Evolutionary conservation across 2,797 vertebrate genomes (phyloP), one percentile per base, ranked within the genome.

Genomic region (Aphelocoma californica): DNA sequence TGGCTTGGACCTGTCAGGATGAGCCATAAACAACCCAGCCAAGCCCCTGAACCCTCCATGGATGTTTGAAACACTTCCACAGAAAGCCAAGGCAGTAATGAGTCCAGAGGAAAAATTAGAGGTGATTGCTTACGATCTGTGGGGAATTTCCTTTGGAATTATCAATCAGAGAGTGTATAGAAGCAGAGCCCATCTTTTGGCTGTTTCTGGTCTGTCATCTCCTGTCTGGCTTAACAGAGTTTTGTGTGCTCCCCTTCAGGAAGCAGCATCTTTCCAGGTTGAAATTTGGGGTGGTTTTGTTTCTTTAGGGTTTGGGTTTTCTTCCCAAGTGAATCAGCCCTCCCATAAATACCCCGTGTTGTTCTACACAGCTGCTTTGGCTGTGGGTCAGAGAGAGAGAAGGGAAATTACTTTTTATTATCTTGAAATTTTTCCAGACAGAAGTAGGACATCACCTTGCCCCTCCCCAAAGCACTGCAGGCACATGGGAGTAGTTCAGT

Each of bases 381-480:
- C 14, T 28, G 13, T 7, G 15, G 34, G 14, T 51, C 32, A 51
- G 17, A 61, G 32, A 23, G 5, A 54, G 29, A 65, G 16, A 18
- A 69, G 7, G 32, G 32, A 14, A 73, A 77, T 72, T 6, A 24
- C 18, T 34, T 54, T 6, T 8, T 3, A 15, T n/a, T 9, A 17
- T 21, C 21, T 45, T 4, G n/a, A 60, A 15, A 19, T 50, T 23
- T 51, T 74, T 45, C n/a, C 16, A 47, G 62, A 14, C 7, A 5
- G 7, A 36, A 69, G 16, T 2, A 6, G 9, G 32, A n/a, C 0
- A 1, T 19, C 6, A 6, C 26, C 31, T 57, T 12, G 19, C 29
- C 60, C 26, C 19, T 81, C 10, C 21, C 2, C 3, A 23, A 18
- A 80, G n/a, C 25, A 8, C 8, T 20, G 4, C 24, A 70, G 67